phyloP scores from a whole-genome alignment of 2,797 vertebrate species.

The Mionectes olivaceus region DNA sequence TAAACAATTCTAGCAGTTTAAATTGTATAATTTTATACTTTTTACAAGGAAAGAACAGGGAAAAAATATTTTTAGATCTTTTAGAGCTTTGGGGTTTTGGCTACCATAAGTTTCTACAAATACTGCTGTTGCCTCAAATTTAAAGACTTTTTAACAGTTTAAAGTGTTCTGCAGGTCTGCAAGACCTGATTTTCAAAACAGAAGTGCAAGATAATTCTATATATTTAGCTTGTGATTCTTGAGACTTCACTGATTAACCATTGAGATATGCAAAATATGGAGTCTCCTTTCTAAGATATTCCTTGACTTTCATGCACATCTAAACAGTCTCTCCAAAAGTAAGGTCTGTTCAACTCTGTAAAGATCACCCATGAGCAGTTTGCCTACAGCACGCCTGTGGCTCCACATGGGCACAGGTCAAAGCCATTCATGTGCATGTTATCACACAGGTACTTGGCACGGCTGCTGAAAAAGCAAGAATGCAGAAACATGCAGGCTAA shows the following conservation, averaged over 20 bases:
- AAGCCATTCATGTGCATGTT: neutral
- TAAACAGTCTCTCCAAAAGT: neutral
- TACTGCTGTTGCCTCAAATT: neutral
- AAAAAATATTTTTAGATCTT: neutral
- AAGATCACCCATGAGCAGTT: neutral
- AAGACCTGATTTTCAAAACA: neutral
- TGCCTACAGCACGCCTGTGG: neutral
- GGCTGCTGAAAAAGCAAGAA: neutral
- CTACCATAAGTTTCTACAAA: neutral
- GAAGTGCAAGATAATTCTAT: neutral
- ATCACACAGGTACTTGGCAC: accelerated
- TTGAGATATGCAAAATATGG: neutral
- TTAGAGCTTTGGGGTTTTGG: neutral
- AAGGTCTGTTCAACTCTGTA: no score
- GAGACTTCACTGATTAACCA: neutral
- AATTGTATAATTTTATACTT: conserved; percentile 6
- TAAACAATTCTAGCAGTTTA: neutral
- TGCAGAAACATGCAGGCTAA: neutral
- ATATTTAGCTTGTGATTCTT: neutral
- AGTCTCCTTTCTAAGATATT: neutral
- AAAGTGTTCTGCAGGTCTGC: neutral
- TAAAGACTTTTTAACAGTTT: neutral
- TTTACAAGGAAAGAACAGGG: neutral
- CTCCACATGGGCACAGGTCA: accelerated
- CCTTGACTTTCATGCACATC: neutral